phyloP scores from a whole-genome alignment of 2,797 vertebrate genomes.

The Peromyscus nudipes region DNA sequence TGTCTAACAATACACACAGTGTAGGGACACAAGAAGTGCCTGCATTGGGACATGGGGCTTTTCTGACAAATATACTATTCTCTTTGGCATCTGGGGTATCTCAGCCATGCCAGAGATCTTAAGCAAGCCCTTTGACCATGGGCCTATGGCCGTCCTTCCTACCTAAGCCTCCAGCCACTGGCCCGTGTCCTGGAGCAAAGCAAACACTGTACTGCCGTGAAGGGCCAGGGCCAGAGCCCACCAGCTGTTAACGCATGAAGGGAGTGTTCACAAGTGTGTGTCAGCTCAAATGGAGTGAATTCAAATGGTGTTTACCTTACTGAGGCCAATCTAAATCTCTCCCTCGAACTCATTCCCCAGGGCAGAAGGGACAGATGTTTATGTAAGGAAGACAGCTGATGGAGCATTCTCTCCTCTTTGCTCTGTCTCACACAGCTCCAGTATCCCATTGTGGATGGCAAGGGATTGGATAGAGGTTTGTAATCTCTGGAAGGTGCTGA shows the following conservation, averaged over 20 bases:
- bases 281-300: background rate
- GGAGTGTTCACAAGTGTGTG: accelerated
- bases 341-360: background rate
- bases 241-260: background rate
- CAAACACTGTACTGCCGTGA: accelerated
- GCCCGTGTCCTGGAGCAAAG: background rate
- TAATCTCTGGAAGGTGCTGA: too few relatives aligned
- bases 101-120: background rate
- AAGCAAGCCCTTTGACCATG: accelerated
- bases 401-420: accelerated
- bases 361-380: background rate
- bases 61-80: background rate
- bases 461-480: background rate
- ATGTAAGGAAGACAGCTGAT: accelerated
- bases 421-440: accelerated
- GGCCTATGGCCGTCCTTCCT: too few relatives aligned
- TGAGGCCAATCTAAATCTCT: background rate
- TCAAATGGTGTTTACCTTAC: accelerated
- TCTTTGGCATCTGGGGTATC: accelerated
- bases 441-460: accelerated
- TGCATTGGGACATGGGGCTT: background rate
- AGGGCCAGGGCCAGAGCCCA: accelerated
- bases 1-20: too few relatives aligned
- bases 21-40: too few relatives aligned
- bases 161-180: background rate